These are phyloP conservation scores for Porphyrio hochstetteri DNA, from an alignment of 2,113 vertebrate genomes.

Conservation along the genomic window DNA sequence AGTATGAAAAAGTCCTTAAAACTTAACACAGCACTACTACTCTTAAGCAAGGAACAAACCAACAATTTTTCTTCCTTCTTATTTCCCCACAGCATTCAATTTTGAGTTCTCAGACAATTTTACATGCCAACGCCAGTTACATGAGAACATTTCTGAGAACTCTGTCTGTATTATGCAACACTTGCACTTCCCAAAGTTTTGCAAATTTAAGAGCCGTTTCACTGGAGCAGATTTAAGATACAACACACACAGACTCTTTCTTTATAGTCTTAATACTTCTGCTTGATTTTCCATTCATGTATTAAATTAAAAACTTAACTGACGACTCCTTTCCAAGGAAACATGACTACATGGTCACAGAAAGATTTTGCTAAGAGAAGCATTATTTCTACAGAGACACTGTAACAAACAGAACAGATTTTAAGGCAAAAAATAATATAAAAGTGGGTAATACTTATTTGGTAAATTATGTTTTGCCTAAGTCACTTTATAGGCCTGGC, in stretches of 20 bases:
- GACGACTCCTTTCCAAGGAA: background rate
- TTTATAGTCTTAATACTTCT: background rate
- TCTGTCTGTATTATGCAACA: background rate
- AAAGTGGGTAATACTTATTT: background rate
- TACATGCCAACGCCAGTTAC: background rate
- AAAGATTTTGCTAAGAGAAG: background rate
- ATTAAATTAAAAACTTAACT: background rate
- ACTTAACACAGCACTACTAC: background rate
- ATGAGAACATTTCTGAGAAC: background rate
- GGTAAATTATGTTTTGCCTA: background rate
- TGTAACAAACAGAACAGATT: background rate
- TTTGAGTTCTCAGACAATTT: background rate
- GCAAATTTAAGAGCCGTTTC: background rate
- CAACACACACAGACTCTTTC: background rate
- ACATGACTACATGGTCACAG: background rate
- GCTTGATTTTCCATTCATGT: background rate
- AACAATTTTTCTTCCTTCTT: background rate
- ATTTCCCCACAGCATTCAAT: background rate
- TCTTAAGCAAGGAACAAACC: background rate
- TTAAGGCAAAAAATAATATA: background rate
- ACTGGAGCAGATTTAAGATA: background rate
- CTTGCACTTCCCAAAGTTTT: background rate
- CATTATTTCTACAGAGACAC: background rate
- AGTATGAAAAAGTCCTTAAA: background rate
- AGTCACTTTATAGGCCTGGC: background rate